These are phyloP conservation scores for Muscicapa striata DNA, from an alignment of 2,797 vertebrate species.

Conservation along the genomic window DNA sequence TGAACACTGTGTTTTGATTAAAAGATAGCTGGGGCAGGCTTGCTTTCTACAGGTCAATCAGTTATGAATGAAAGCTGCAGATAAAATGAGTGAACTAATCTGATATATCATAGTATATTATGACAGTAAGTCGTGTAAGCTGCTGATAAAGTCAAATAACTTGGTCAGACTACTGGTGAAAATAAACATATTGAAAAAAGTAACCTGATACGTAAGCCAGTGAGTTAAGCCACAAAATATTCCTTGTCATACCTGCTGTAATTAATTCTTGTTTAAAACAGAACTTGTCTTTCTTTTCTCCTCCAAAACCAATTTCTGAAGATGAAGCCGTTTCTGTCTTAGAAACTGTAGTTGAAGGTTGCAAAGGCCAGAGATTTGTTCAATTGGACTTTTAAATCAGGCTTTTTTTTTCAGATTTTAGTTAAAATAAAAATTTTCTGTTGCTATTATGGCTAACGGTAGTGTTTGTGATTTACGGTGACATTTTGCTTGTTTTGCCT, in stretches of 20 bases:
- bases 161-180: not conserved
- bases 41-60: not conserved
- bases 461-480: not conserved
- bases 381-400: not conserved
- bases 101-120: not conserved
- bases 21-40: not conserved
- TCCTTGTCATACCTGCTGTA: not conserved
- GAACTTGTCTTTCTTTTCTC: not conserved
- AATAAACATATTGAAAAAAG: conserved; percentile 6
- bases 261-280: not conserved
- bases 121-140: conserved; percentile 3
- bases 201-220: not conserved
- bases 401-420: not conserved
- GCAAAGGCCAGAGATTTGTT: not conserved
- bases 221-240: conserved; percentile 1
- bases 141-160: conserved; percentile 26
- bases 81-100: conserved; percentile 15
- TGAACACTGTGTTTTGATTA: not conserved
- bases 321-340: not conserved
- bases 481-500: not conserved
- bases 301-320: not conserved
- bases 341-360: not conserved
- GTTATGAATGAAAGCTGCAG: conserved; percentile 42
- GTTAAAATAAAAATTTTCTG: not conserved
- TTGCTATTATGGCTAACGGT: not conserved